Base-by-base conservation (phyloP, 2,888 invertebrate genomes). In the Tenthredo notha region DNA sequence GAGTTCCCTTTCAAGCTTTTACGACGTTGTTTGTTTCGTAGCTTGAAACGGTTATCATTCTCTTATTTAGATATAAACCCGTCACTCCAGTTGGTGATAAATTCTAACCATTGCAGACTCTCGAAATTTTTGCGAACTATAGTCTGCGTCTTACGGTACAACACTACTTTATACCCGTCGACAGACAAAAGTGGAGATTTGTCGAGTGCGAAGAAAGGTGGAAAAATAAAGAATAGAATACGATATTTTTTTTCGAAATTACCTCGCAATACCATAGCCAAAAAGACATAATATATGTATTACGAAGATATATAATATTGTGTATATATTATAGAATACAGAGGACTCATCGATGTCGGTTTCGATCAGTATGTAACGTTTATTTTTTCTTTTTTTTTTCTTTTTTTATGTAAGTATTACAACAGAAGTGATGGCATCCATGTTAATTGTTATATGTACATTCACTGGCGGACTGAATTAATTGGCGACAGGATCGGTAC, bases 351-450 rank as follows among this genome's bases (percentile, higher is more conserved):
- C 47, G 67, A 83, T 83, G n/a, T 70, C 70, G 67, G 43, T 47
- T 83, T 83, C 83, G 82, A 85, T 85, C 82, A 85, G 85, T 67
- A 82, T 65, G 80, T 85, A 85, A 85, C 74, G 82, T 85, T 85
- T 85, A 85, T 85, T 85, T 70, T 85, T 82, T n/a, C n/a, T n/a
- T n/a, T n/a, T n/a, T n/a, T n/a, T n/a, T n/a, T n/a, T n/a, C n/a
- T n/a, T 85, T 85, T 70, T 85, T 82, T 61, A 83, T 47, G 72
- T 74, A 82, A 65, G 50, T 77, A 77, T 83, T 85, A 85, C 82
- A 85, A 85, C 85, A 82, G 82, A 85, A 72, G 43, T 85, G 74
- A 85, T 85, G 83, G 85, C 83, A 85, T 85, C 85, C 82, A 83
- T 83, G 50, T 83, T 80, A 80, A 80, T 67, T 67, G 65, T 83